A percentile compares a stretch with the other conserved stretches of the same genome.
These are phyloP conservation scores for Myotis vivesi DNA, from an alignment of 2,797 vertebrate genomes.

Conservation along the genomic window DNA sequence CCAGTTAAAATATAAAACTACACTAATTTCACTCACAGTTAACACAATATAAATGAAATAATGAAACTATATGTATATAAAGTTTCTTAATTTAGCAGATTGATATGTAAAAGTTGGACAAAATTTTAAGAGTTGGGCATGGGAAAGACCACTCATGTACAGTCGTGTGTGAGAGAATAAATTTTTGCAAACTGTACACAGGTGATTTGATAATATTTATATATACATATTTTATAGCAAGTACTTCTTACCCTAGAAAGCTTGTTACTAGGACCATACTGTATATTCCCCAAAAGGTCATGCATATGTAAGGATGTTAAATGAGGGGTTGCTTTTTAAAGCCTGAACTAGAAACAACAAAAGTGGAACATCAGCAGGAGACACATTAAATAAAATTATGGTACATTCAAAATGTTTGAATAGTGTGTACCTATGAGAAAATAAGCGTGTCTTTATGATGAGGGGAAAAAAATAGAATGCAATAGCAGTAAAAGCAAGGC, in stretches of 20 bases:
- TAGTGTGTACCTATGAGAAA: background rate
- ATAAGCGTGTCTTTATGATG: background rate
- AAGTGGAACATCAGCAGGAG: background rate
- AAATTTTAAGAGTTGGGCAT: background rate
- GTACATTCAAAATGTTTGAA: background rate
- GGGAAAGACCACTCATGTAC: background rate
- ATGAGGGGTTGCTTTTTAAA: slow-evolving; percentile 22
- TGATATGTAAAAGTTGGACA: background rate
- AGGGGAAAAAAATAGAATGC: background rate
- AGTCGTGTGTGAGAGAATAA: background rate
- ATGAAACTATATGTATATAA: background rate
- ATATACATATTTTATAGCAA: background rate
- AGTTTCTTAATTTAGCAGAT: background rate
- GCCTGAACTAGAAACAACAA: background rate
- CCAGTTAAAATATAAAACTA: background rate
- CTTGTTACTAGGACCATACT: background rate
- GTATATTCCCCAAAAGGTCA: background rate
- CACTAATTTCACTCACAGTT: background rate
- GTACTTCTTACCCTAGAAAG: background rate
- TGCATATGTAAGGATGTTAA: background rate
- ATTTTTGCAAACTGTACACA: background rate
- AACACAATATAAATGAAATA: background rate
- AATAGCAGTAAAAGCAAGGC: background rate
- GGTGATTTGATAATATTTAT: background rate
- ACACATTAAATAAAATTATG: background rate